Evolutionary conservation across 2,797 vertebrate genomes (phyloP).

Genomic region (Nyctalus aviator): DNA sequence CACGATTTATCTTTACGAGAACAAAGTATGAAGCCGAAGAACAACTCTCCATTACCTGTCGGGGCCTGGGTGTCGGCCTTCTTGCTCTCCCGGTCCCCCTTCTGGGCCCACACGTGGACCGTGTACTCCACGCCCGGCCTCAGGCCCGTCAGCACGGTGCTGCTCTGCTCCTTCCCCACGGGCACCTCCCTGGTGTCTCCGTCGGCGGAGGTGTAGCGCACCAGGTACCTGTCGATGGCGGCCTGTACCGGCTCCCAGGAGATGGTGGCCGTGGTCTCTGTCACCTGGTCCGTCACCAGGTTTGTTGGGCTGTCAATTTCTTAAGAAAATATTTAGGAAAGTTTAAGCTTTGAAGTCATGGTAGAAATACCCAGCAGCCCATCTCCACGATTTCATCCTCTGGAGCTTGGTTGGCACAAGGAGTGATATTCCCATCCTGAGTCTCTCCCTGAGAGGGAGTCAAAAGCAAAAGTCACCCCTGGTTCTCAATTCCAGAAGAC

Average conservation of each 20-base stretch:
- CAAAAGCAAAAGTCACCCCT: neutral
- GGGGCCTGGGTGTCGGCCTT: conserved; percentile 87
- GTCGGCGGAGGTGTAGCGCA: conserved; percentile 87
- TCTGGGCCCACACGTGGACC: conserved; percentile 90
- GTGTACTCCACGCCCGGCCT: conserved; percentile 88
- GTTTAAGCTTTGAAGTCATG: neutral
- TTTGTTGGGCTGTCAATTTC: conserved; percentile 87
- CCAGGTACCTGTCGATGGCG: conserved; percentile 88
- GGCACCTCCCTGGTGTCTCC: conserved; percentile 86
- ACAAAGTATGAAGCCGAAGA: neutral
- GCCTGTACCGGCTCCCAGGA: conserved; percentile 89
- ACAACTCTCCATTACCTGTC: conserved; percentile 87
- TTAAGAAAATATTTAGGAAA: neutral
- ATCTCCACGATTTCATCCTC: neutral
- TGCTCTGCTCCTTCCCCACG: conserved; percentile 84
- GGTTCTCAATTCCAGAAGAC: neutral
- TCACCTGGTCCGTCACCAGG: conserved; percentile 86
- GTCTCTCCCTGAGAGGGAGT: neutral
- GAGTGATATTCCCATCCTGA: neutral
- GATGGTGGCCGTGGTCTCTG: conserved; percentile 87
- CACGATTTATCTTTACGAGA: neutral
- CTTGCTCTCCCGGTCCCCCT: conserved; percentile 83
- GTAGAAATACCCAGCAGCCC: neutral
- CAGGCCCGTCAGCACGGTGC: conserved; percentile 86
- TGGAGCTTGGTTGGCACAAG: neutral